Base-by-base conservation (phyloP, 1,140 invertebrate genomes). In the Zaprionus ornatus region DNA sequence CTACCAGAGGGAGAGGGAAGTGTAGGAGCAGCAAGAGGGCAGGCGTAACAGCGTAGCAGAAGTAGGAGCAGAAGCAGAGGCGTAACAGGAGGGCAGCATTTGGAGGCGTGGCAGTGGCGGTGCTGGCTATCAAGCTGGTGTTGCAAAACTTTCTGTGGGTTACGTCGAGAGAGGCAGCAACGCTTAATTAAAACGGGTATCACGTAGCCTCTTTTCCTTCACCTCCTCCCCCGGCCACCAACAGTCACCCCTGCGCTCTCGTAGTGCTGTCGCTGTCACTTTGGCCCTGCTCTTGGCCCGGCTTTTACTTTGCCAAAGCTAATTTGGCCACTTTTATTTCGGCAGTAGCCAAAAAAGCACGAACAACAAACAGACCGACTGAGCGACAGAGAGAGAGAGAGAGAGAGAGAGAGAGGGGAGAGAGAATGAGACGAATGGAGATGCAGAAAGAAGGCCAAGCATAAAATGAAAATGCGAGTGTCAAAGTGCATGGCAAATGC, bases 401-500 rank as follows among this genome's bases (percentile, higher is more conserved):
- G 5, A 27, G 23, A 15, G 23, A 1, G 13, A 27, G 15, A 27
- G 23, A 57, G 42, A 29, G 17, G 1, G 52, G 19, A 40, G 21
- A 10, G 17, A n/a, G n/a, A 29, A 3, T 2, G n/a, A 23, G 21
- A 15, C 2, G 48, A 50, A 61, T 45, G 45, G 9, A 21, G n/a
- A 42, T 19, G 40, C n/a, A 45, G 40, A 17, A 45, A 45, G 25
- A 55, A 21, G 23, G 50, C 45, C 45, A 50, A 13, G 32, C 21
- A 59, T 59, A 45, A 61, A 40, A 37, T 52, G 66, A 52, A 69
- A 69, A 69, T 40, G 67, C 67, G 54, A 71, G 67, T 75, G 74
- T 76, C 74, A 76, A 76, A 76, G 74, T 72, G 74, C 74, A 76
- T 76, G 68, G 57, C 42, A 76, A 76, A 76, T 76, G 74, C 69